Conservation (phyloP, 2,797 vertebrate species). For the Anguilla marmorata region DNA sequence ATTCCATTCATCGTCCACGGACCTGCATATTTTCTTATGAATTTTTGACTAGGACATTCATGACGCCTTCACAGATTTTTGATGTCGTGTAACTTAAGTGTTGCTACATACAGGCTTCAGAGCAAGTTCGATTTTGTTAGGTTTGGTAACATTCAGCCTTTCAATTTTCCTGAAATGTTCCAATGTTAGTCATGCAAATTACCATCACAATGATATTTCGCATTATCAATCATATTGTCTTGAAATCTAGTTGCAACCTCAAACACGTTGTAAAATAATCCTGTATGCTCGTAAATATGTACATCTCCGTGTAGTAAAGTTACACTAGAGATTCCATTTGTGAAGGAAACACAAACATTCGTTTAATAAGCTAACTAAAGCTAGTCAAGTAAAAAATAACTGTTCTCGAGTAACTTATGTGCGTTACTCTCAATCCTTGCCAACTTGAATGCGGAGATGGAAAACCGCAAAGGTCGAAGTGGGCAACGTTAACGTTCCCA, state of each 20-base stretch:
- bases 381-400: neutral
- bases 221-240: neutral
- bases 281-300: neutral
- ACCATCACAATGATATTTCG: neutral
- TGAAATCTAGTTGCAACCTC: neutral
- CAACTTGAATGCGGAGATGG: neutral
- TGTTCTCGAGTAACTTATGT: neutral
- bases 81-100: too few relatives aligned
- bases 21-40: too few relatives aligned
- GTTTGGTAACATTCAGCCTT: neutral
- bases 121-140: too few relatives aligned
- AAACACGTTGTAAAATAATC: neutral
- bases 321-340: neutral
- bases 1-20: too few relatives aligned
- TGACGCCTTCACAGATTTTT: too few relatives aligned
- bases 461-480: neutral
- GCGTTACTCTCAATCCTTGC: neutral
- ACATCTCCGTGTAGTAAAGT: neutral
- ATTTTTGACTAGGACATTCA: too few relatives aligned
- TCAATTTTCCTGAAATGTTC: neutral
- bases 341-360: neutral
- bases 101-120: too few relatives aligned
- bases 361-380: neutral
- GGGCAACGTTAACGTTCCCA: neutral
- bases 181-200: neutral